Evolutionary conservation across 2,797 vertebrate species (phyloP).

Genomic region (Crocidura indochinensis): DNA sequence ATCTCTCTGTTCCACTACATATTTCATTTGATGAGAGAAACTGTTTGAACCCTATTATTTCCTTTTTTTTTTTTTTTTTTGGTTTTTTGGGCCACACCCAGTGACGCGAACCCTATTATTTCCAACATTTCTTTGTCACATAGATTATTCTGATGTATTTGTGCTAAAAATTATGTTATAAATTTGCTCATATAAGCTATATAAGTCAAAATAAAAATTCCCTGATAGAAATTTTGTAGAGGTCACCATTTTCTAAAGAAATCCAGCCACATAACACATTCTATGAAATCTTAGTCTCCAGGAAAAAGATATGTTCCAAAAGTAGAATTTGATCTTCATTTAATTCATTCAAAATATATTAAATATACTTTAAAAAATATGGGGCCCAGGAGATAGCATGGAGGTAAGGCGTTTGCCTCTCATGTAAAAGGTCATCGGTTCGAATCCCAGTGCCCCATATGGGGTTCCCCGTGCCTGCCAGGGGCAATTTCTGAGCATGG

Average conservation of each 20-base stretch:
- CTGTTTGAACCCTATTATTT: neutral
- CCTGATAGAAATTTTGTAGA: neutral
- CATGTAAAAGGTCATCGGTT: too few relatives aligned
- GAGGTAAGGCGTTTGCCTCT: too few relatives aligned
- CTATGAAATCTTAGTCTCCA: neutral
- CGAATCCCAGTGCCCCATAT: too few relatives aligned
- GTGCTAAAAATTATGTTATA: neutral
- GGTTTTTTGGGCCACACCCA: too few relatives aligned
- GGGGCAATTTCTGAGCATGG: too few relatives aligned
- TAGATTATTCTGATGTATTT: neutral
- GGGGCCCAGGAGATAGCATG: too few relatives aligned
- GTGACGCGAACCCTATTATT: neutral
- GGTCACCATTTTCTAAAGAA: neutral
- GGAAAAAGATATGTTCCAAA: neutral
- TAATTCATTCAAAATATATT: neutral
- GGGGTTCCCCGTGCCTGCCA: too few relatives aligned
- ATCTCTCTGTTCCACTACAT: neutral
- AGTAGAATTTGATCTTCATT: neutral
- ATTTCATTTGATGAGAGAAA: constrained; percentile 25
- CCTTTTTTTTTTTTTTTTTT: too few relatives aligned
- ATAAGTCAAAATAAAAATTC: neutral
- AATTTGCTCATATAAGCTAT: neutral
- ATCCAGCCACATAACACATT: neutral
- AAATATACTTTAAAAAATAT: constrained; percentile 20
- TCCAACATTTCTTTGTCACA: constrained; percentile 12